A percentile compares a stretch with the other conserved stretches of the same genome.
These are phyloP conservation scores for Aspidiotus rigidus DNA, from an alignment of 2,888 invertebrate species.

Conservation along the genomic window DNA sequence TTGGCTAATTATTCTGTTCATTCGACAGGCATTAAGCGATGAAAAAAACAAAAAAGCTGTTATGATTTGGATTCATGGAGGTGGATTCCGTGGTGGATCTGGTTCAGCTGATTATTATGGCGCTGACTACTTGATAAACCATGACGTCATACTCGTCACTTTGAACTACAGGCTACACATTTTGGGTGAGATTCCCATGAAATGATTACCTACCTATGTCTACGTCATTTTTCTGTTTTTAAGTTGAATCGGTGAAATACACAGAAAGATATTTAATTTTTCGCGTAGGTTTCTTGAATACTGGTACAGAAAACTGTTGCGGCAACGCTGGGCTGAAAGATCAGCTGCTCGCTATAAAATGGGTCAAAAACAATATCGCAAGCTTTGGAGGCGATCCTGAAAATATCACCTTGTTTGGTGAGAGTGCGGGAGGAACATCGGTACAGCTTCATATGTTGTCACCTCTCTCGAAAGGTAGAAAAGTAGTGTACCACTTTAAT, in stretches of 20 bases:
- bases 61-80: conserved; percentile 67
- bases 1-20: too few relatives aligned
- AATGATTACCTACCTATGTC: too few relatives aligned
- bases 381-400: conserved; percentile 51
- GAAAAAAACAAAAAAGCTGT: conserved; percentile 50
- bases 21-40: neutral
- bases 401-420: conserved; percentile 46
- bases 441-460: conserved; percentile 34
- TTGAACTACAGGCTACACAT: conserved; percentile 67
- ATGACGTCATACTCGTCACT: conserved; percentile 62
- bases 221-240: too few relatives aligned
- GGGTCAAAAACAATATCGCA: conserved; percentile 51
- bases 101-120: conserved; percentile 55
- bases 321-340: conserved; percentile 49
- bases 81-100: conserved; percentile 63
- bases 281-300: conserved; percentile 34
- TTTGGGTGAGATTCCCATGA: conserved; percentile 43
- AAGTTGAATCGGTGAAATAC: too few relatives aligned
- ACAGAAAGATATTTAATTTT: too few relatives aligned
- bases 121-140: conserved; percentile 54
- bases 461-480: conserved; percentile 28
- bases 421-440: conserved; percentile 35
- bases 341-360: conserved; percentile 50
- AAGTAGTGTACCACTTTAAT: too few relatives aligned
- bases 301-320: conserved; percentile 33